Base-by-base conservation (phyloP, 37 sponge, comb jelly and placozoan genomes). In the Theonella swinhoei region DNA sequence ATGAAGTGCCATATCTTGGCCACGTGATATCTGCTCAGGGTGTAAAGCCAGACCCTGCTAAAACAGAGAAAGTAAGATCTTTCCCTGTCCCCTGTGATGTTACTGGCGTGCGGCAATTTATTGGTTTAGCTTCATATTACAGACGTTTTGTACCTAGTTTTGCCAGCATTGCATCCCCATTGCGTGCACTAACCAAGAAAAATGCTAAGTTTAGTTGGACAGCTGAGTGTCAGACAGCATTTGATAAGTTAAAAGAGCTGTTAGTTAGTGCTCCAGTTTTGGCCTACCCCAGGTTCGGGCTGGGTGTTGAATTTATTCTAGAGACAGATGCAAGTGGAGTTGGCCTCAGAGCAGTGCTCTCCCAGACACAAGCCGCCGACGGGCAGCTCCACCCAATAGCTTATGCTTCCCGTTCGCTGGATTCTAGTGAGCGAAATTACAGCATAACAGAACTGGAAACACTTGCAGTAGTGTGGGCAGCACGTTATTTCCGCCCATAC, bases 21-120 rank as follows among this genome's bases (percentile, higher is more conserved):
- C 81, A 80, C 42, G 61, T 80, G 20, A 37, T 87, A 25, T 54
- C 74, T 32, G 35, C 40, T 29, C 37, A 58, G 25, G 88, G 81
- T 1, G 35, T 87, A 3, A 72, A 33, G n/a, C 64, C 88, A 58
- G 81, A 87, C 60, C 88, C 88, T 71, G 77, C 34, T 2, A 87
- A 87, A 62, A 58, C 62, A 32, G 37, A 62, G 39, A 75, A 66
- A 32, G 76, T 80, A 20, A 4, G 37, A 26, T 14, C 54, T 42
- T 69, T 32, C 41, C 75, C 81, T 22, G 36, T 14, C 2, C 88
- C 81, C 5, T 38, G 20, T 17, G 36, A 71, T 20, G 64, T 58
- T 11, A 72, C 24, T 4, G 43, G n/a, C 26, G 37, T 80, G 2
- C 39, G 63, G 14, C n/a, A 22, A 36, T 79, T 87, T n/a, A n/a